A percentile compares a stretch with the other conserved stretches of the same genome.
Conservation (phyloP, 2,888 invertebrate species). For the Volucella zonaria region DNA sequence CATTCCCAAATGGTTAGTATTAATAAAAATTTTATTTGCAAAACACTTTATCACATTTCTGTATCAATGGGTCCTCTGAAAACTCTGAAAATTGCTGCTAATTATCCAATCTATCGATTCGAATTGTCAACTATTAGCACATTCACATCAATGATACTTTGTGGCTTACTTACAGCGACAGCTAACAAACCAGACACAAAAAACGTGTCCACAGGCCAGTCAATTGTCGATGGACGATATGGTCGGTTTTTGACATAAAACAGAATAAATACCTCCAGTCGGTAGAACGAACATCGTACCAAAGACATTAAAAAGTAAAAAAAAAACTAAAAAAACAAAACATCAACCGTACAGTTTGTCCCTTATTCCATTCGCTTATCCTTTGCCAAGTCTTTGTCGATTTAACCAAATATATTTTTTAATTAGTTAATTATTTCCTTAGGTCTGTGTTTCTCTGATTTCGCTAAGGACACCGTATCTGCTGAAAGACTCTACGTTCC, state of each 20-base stretch:
- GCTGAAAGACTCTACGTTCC: constrained; percentile 8
- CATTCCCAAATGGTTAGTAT: too few relatives aligned
- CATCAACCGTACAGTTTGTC: constrained; percentile 43
- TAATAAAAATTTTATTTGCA: too few relatives aligned
- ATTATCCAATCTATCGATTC: too few relatives aligned
- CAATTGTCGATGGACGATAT: constrained; percentile 60
- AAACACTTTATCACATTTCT: too few relatives aligned
- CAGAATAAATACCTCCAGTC: constrained; percentile 34
- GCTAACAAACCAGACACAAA: too few relatives aligned
- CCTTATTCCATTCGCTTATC: constrained; percentile 59
- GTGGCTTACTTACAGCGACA: too few relatives aligned
- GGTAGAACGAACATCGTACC: constrained; percentile 13
- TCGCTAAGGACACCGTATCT: constrained; percentile 30
- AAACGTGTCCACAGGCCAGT: constrained; percentile 4
- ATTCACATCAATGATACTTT: too few relatives aligned
- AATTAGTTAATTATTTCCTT: constrained; percentile 71
- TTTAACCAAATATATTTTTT: constrained; percentile 64
- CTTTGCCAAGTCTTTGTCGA: constrained; percentile 38
- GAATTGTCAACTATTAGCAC: too few relatives aligned
- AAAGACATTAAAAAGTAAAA: neutral
- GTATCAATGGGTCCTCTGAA: too few relatives aligned
- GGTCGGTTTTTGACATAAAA: constrained; percentile 44
- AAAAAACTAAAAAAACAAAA: constrained; percentile 30
- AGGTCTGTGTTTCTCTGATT: constrained; percentile 53
- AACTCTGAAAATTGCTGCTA: too few relatives aligned